Evolutionary conservation across 2,113 vertebrate species (phyloP), one percentile per base, ranked within the genome.

Genomic region (Cebus imitator): DNA sequence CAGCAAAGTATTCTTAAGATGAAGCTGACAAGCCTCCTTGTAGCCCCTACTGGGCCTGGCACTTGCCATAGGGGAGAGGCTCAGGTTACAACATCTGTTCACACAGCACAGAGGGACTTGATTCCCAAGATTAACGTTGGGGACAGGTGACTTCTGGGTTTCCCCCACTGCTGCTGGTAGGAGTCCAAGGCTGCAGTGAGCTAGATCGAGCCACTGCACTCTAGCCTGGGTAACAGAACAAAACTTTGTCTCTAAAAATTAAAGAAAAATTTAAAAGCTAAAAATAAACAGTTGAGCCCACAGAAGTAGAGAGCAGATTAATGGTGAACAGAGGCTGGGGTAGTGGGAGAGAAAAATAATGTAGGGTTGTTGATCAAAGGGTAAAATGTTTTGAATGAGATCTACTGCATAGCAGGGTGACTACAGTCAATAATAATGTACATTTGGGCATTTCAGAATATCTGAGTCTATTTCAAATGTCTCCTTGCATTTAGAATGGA

Each of bases 401-500:
- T 18, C 75, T 78, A 48, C 5, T 10, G 12, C 13, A 35, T 20
- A 13, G 18, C 17, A 17, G 8, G 18, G 13, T 23, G 55, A 32
- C 30, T 20, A 48, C 8, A 66, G 35, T 79, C 57, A 66, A 50
- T n/a, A 48, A 48, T 23, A 70, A 66, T 20, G 30, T 1, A 37
- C 25, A 12, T 30, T 35, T 50, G 40, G 99, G 99, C 45, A 50
- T 78, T 79, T 79, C 76, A 21, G 18, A 79, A 79, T 35, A 50
- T 9, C 76, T 20, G 50, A 73, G 37, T 30, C 85, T 25, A 16
- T 45, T 58, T 10, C 40, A 58, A 66, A 66, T 13, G 40, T 64
- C 57, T 99, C 99, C 0, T 98, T 99, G 84, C 99, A 99, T 85
- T 99, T 99, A 98, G 99, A 99, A 80, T 99, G 99, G 99, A 99